Conservation (phyloP, 2,113 vertebrate genomes). For the Ardeotis arabs region DNA sequence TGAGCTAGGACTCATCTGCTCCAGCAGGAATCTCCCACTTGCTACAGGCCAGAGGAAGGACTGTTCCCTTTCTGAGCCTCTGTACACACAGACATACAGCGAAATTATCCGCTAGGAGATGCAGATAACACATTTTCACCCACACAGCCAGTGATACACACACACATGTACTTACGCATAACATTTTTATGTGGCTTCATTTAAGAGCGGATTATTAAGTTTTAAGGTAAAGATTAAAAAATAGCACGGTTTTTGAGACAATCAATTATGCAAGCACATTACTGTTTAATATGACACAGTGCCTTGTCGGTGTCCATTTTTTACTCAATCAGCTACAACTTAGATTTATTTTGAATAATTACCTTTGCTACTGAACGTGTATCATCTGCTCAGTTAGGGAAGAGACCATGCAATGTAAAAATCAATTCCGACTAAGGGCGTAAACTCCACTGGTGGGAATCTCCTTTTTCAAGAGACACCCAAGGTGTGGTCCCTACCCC, state of each 20-base stretch:
- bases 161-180: too few species aligned
- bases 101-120: background rate
- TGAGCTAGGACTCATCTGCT: background rate
- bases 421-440: constrained; percentile 72
- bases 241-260: background rate
- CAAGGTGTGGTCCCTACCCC: background rate
- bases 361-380: constrained; percentile 54
- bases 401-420: constrained; percentile 62
- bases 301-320: constrained; percentile 1
- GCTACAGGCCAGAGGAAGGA: background rate
- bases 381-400: constrained; percentile 61
- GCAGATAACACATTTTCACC: background rate
- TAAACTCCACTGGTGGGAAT: constrained; percentile 68
- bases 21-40: background rate
- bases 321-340: constrained; percentile 45
- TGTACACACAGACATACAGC: accelerated
- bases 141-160: background rate
- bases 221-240: constrained; percentile 4
- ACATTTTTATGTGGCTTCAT: background rate
- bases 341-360: constrained; percentile 65
- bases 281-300: constrained; percentile 17
- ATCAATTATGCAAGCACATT: background rate
- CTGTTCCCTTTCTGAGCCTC: background rate
- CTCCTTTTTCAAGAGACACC: background rate
- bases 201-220: constrained; percentile 4